Evolutionary conservation across 64 coral and sea anemone genomes (phyloP).

Genomic region (Porites lutea): DNA sequence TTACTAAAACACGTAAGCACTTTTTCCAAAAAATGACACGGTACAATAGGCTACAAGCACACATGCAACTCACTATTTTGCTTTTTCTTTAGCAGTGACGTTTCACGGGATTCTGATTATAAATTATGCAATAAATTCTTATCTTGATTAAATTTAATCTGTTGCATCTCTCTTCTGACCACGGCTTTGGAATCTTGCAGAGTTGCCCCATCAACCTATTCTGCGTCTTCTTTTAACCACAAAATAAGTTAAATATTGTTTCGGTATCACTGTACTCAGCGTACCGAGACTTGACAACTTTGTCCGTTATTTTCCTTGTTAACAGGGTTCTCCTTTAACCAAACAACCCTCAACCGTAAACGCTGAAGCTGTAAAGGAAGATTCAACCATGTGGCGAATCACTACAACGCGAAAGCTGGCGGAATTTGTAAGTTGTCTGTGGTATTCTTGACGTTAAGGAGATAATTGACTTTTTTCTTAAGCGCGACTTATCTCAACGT

Average conservation of each 20-base stretch:
- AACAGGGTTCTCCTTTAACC: neutral
- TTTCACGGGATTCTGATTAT: neutral
- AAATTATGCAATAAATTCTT: constrained; percentile 30
- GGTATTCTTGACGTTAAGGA: neutral
- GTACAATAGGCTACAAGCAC: neutral
- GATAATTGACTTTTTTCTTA: neutral
- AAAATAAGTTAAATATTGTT: neutral
- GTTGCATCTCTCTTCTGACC: neutral
- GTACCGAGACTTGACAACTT: neutral
- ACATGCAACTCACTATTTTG: neutral
- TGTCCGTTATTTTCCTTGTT: neutral
- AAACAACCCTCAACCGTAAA: neutral
- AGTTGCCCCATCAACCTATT: neutral
- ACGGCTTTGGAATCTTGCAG: neutral
- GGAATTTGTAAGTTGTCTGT: constrained; percentile 74
- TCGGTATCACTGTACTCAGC: neutral
- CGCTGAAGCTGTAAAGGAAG: neutral
- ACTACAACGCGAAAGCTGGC: constrained; percentile 76
- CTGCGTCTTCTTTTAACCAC: neutral
- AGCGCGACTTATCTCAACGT: too few relatives aligned
- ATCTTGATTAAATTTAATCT: constrained; percentile 5
- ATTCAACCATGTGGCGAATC: constrained; percentile 67
- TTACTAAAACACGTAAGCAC: too few relatives aligned
- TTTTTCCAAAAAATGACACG: neutral
- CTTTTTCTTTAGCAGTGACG: neutral